Evolutionary conservation across 2,888 invertebrate species (phyloP).

Genomic region (Polymixis flavicincta): DNA sequence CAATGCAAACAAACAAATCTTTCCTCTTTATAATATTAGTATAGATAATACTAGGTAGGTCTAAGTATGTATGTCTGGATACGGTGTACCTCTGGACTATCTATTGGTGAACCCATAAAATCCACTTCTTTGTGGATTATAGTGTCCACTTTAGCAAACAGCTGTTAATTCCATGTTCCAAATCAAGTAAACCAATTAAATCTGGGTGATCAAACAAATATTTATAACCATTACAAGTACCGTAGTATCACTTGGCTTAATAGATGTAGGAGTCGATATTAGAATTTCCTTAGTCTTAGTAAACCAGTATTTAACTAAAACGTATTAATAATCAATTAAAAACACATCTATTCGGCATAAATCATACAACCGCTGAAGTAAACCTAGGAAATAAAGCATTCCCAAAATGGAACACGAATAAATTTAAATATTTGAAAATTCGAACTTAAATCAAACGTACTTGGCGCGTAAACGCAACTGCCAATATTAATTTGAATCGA

Average conservation of each 20-base stretch:
- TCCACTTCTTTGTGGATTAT: conserved; percentile 1
- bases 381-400: conserved; percentile 76
- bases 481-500: conserved; percentile 82
- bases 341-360: conserved; percentile 77
- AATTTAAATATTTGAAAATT: conserved; percentile 78
- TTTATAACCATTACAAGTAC: conserved; percentile 33
- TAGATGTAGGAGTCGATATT: conserved; percentile 50
- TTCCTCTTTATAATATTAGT: too few relatives aligned
- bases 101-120: conserved; percentile 11
- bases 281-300: conserved; percentile 62
- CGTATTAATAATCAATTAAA: conserved; percentile 79
- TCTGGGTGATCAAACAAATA: conserved; percentile 28
- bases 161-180: conserved; percentile 16
- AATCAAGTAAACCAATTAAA: conserved; percentile 40
- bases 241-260: conserved; percentile 49
- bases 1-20: too few relatives aligned
- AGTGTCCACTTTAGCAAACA: conserved; percentile 7
- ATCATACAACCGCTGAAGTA: conserved; percentile 79
- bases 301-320: conserved; percentile 71
- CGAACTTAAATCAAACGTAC: conserved; percentile 74
- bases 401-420: conserved; percentile 82
- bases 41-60: neutral
- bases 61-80: too few relatives aligned
- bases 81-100: neutral
- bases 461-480: conserved; percentile 80